A percentile compares a stretch with the other conserved stretches of the same genome.
phyloP scores from a whole-genome alignment of 2,797 vertebrate genomes.

The Sylvilagus floridanus region DNA sequence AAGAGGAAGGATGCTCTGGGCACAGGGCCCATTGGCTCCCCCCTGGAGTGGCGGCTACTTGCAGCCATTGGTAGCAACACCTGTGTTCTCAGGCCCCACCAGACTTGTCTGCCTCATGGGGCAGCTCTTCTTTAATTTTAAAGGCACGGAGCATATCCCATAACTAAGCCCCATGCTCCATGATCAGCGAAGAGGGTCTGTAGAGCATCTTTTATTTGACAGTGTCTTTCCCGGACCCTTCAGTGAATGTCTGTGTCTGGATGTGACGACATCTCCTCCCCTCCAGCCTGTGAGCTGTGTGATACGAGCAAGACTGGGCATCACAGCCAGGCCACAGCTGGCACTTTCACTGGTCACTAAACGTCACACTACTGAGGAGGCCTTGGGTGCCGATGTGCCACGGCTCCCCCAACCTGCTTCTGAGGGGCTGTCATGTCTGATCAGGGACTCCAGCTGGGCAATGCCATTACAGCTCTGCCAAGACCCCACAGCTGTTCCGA shows the following conservation, averaged over 20 bases:
- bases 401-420: neutral
- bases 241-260: neutral
- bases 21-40: neutral
- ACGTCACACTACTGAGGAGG: no score
- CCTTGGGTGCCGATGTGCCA: no score
- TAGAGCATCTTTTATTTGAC: neutral
- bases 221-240: neutral
- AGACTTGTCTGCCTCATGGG: no score
- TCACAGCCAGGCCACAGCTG: no score
- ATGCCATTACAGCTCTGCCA: neutral
- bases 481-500: neutral
- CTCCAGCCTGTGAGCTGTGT: no score
- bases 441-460: neutral
- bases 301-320: no score
- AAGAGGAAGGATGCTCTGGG: neutral
- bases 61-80: neutral
- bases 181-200: neutral
- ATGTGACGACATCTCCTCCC: neutral
- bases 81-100: neutral
- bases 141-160: neutral
- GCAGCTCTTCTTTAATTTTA: neutral
- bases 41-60: neutral
- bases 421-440: neutral
- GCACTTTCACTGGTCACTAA: no score
- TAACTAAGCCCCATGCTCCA: neutral